phyloP scores from a whole-genome alignment of 2,113 vertebrate genomes.

The Erinaceus europaeus region DNA sequence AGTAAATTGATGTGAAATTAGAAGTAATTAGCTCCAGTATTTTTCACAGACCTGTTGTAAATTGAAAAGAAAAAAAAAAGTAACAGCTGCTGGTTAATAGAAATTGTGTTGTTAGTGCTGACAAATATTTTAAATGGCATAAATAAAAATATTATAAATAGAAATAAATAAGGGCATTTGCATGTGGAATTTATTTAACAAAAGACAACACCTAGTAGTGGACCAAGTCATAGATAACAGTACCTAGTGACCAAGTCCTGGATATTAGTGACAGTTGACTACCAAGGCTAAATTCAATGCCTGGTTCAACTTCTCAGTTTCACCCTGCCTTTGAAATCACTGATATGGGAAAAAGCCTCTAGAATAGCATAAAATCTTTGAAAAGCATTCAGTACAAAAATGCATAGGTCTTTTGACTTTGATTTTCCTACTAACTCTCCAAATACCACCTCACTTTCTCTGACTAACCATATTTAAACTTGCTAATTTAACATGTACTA shows the following conservation, averaged over 20 bases:
- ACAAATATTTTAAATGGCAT: slow-evolving; percentile 50
- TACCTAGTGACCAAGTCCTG: too few relatives aligned
- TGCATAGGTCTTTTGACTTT: neutral
- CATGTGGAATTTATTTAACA: neutral
- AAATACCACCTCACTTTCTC: neutral
- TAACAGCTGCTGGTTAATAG: slow-evolving; percentile 69
- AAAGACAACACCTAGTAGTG: neutral
- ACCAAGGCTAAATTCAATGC: too few relatives aligned
- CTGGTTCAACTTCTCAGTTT: neutral
- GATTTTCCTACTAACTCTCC: neutral
- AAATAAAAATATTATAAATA: slow-evolving; percentile 42
- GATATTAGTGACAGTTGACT: neutral
- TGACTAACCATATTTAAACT: too few relatives aligned
- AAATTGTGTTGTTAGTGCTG: slow-evolving; percentile 16
- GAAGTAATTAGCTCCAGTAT: slow-evolving; percentile 72
- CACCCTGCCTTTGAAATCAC: neutral
- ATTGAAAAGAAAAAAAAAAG: slow-evolving; percentile 66
- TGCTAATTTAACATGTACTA: neutral
- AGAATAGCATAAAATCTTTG: neutral
- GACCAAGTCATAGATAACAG: neutral
- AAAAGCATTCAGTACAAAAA: neutral
- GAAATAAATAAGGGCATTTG: neutral
- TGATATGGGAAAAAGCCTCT: neutral
- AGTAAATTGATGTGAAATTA: slow-evolving; percentile 77
- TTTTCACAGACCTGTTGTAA: slow-evolving; percentile 70